These are phyloP conservation scores for Blastomussa wellsi DNA, from an alignment of 92 coral and sea anemone genomes.

Conservation along the genomic window DNA sequence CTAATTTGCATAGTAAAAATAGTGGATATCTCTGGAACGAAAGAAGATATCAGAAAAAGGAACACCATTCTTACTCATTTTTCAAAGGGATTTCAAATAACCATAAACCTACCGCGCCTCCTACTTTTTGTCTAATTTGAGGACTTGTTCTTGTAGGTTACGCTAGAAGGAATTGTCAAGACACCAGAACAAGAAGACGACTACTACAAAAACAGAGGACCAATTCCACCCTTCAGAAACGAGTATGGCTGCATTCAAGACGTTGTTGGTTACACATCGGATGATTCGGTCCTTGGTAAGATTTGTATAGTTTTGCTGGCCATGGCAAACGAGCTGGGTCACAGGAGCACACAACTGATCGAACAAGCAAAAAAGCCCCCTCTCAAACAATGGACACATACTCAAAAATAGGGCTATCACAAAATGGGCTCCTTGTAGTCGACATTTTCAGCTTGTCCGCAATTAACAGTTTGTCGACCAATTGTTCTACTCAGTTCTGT, in stretches of 20 bases:
- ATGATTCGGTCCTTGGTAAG: slow-evolving; percentile 67
- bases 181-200: slow-evolving; percentile 98
- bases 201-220: slow-evolving; percentile 95
- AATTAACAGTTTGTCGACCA: too few relatives aligned
- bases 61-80: too few relatives aligned
- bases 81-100: too few relatives aligned
- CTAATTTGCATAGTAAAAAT: too few relatives aligned
- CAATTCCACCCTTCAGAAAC: slow-evolving; percentile 96
- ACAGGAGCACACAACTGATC: not conserved
- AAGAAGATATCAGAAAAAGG: too few relatives aligned
- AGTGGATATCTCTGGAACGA: too few relatives aligned
- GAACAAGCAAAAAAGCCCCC: too few relatives aligned
- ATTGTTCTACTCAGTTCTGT: not conserved
- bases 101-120: too few relatives aligned
- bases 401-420: not conserved
- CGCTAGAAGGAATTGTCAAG: slow-evolving; percentile 89
- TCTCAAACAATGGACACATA: not conserved
- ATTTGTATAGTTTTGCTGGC: too few relatives aligned
- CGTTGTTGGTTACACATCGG: slow-evolving; percentile 90
- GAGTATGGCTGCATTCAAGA: slow-evolving; percentile 99
- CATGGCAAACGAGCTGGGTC: too few relatives aligned
- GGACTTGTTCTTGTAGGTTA: slow-evolving; percentile 63
- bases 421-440: too few relatives aligned
- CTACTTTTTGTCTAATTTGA: not conserved
- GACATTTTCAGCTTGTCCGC: too few relatives aligned